Evolutionary conservation across 2,888 invertebrate genomes (phyloP).

Genomic region (Seira ritae): DNA sequence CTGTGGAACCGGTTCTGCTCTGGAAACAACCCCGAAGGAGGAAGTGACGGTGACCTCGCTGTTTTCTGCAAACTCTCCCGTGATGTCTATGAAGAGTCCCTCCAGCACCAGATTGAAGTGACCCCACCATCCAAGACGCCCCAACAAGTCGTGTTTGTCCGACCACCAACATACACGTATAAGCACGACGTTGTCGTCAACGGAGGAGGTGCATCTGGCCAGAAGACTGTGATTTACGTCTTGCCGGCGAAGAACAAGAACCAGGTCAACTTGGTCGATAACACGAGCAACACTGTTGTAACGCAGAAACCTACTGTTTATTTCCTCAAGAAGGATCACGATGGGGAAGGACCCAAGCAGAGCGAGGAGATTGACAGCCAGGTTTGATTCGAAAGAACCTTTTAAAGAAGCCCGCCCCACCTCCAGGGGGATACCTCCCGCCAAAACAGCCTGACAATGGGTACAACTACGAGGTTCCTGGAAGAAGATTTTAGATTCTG

Average conservation of each 20-base stretch:
- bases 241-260: constrained; percentile 59
- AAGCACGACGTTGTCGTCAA: constrained; percentile 61
- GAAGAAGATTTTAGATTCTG: constrained; percentile 13
- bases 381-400: neutral
- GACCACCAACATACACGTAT: constrained; percentile 60
- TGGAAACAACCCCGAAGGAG: constrained; percentile 39
- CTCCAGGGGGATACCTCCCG: constrained; percentile 39
- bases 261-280: constrained; percentile 48
- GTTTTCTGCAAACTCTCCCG: constrained; percentile 57
- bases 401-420: constrained; percentile 32
- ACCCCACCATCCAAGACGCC: constrained; percentile 33
- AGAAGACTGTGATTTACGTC: constrained; percentile 60
- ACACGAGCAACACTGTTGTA: constrained; percentile 34
- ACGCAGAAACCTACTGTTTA: constrained; percentile 62
- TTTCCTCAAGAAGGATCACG: constrained; percentile 56
- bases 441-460: constrained; percentile 48
- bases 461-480: constrained; percentile 45
- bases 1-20: constrained; percentile 58
- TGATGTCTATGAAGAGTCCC: constrained; percentile 48
- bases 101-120: constrained; percentile 52
- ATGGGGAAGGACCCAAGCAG: constrained; percentile 12
- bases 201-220: constrained; percentile 41
- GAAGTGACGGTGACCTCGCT: constrained; percentile 39
- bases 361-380: constrained; percentile 5
- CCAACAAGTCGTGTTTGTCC: constrained; percentile 62